phyloP scores from a whole-genome alignment of 2,113 vertebrate species.

The Cacatua alba region DNA sequence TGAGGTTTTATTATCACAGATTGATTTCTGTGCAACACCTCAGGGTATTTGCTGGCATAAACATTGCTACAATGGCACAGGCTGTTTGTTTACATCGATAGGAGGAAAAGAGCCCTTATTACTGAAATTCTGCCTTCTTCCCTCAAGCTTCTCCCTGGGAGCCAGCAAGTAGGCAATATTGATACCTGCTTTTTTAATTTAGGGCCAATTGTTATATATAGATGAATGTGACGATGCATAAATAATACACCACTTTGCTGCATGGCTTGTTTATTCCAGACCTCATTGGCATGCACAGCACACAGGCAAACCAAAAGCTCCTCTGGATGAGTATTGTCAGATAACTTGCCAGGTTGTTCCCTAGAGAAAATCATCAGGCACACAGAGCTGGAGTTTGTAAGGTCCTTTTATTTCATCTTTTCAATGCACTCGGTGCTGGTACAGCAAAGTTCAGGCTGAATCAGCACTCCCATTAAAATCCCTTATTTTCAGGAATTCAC shows the following conservation, averaged over 20 bases:
- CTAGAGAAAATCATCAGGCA: background rate
- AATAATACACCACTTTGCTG: background rate
- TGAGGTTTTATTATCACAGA: conserved; percentile 14
- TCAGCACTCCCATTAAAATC: background rate
- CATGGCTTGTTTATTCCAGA: background rate
- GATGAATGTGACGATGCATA: conserved; percentile 8
- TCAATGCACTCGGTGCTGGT: background rate
- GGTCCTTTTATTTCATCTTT: background rate
- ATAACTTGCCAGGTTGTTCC: background rate
- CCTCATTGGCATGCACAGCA: background rate
- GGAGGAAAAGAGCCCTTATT: conserved; percentile 46
- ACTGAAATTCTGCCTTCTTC: background rate
- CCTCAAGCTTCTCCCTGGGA: background rate
- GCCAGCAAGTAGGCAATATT: background rate
- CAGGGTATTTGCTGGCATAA: conserved; percentile 36
- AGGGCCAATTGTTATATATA: background rate
- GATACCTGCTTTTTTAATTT: conserved; percentile 24
- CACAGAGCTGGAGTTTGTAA: conserved; percentile 14
- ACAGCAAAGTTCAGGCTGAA: background rate
- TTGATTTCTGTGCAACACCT: conserved; percentile 53
- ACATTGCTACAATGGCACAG: conserved; percentile 24
- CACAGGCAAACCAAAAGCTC: background rate
- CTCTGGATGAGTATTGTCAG: conserved; percentile 15
- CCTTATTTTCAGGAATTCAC: background rate
- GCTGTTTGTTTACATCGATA: conserved; percentile 49